phyloP scores from a whole-genome alignment of 2,888 invertebrate genomes.

The Ophioninae sp. region DNA sequence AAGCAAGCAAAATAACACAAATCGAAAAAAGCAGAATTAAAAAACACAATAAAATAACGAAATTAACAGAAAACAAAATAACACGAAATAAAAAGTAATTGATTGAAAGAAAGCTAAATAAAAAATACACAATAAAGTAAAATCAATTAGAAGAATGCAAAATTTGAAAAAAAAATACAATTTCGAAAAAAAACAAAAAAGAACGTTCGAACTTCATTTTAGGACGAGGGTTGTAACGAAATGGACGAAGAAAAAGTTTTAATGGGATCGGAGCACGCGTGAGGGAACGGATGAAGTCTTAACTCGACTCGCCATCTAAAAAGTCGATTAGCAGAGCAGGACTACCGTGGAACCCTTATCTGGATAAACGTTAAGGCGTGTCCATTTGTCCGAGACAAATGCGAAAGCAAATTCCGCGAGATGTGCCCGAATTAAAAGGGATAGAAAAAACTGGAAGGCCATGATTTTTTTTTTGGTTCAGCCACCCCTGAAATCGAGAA shows the following conservation, averaged over 20 bases:
- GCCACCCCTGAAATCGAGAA: no score
- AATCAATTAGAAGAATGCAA: no score
- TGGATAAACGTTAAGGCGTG: slow-evolving; percentile 10
- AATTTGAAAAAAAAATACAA: no score
- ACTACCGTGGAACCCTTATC: slow-evolving; percentile 24
- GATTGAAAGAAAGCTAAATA: no score
- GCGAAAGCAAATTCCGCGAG: slow-evolving; percentile 15
- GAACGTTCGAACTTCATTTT: slow-evolving; percentile 14
- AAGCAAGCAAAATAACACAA: no score
- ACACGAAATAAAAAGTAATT: no score
- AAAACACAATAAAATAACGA: no score
- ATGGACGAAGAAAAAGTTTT: not conserved
- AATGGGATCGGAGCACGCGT: not conserved
- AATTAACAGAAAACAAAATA: no score
- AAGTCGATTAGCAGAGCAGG: slow-evolving; percentile 38
- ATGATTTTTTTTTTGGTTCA: not conserved
- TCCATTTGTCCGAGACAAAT: slow-evolving; percentile 6
- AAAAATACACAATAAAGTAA: no score
- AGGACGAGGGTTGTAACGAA: not conserved
- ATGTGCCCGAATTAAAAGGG: not conserved
- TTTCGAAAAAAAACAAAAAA: not conserved
- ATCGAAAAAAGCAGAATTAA: no score
- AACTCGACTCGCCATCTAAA: slow-evolving; percentile 44
- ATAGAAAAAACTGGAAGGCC: not conserved
- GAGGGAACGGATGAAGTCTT: slow-evolving; percentile 11